Conservation (phyloP, 2,888 invertebrate genomes). For the Salpingus planirostris region DNA sequence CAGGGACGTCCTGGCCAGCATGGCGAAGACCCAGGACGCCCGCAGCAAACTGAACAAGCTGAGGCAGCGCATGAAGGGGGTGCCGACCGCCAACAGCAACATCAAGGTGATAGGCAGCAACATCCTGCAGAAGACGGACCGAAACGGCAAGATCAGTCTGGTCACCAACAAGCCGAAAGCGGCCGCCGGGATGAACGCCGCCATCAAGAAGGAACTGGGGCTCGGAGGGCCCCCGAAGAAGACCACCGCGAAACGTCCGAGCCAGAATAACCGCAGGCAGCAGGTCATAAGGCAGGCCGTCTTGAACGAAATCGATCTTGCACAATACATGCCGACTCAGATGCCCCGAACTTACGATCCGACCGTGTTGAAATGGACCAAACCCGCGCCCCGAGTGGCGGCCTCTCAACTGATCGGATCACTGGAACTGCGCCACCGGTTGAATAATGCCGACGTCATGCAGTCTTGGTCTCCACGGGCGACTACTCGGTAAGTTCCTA, state of each 20-base stretch:
- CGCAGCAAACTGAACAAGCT: conserved; percentile 61
- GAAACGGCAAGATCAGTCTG: conserved; percentile 47
- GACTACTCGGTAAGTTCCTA: too few species aligned
- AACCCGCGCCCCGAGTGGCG: conserved; percentile 20
- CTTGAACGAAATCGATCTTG: conserved; percentile 23
- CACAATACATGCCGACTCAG: conserved; percentile 14
- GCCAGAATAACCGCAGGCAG: conserved; percentile 2
- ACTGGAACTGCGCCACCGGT: too few species aligned
- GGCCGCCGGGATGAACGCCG: conserved; percentile 32
- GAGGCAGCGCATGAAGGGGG: conserved; percentile 44
- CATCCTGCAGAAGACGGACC: conserved; percentile 45
- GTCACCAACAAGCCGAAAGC: conserved; percentile 41
- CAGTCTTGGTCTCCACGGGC: too few species aligned
- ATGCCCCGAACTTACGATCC: conserved; percentile 10
- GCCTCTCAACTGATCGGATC: conserved; percentile 28
- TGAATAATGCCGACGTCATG: too few species aligned
- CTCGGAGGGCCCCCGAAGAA: conserved; percentile 21
- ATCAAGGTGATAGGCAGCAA: conserved; percentile 39
- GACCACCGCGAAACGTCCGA: conserved; percentile 5
- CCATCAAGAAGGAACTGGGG: conserved; percentile 38
- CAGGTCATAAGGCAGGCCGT: conserved; percentile 31
- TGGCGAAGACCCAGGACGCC: conserved; percentile 67
- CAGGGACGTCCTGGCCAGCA: conserved; percentile 67
- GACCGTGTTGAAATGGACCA: conserved; percentile 28
- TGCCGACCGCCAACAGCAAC: conserved; percentile 25